phyloP scores from a whole-genome alignment of 2,113 vertebrate species.

The Sus scrofa region T2T-Sscrofa CM000827.6:58807001-58807500 shows the following conservation, averaged over 20 bases:
- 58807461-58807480: background rate
- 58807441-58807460: background rate
- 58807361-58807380: background rate
- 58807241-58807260: background rate
- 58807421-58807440: slow-evolving; percentile 14
- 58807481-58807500: background rate
- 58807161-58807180: no score
- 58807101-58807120: no score
- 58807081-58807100: no score
- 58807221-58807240: slow-evolving; percentile 6
- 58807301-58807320: background rate
- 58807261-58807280: background rate
- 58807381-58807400: background rate
- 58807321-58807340: slow-evolving; percentile 17
- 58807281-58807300: background rate
- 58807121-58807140: no score
- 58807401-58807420: no score
- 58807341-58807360: background rate
- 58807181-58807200: background rate
- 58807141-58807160: no score
- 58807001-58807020: no score
- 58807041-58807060: no score
- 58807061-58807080: no score
- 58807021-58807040: no score
- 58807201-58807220: background rate